phyloP scores from a whole-genome alignment of 2,797 vertebrate species.

The Anabacerthia variegaticeps region DNA sequence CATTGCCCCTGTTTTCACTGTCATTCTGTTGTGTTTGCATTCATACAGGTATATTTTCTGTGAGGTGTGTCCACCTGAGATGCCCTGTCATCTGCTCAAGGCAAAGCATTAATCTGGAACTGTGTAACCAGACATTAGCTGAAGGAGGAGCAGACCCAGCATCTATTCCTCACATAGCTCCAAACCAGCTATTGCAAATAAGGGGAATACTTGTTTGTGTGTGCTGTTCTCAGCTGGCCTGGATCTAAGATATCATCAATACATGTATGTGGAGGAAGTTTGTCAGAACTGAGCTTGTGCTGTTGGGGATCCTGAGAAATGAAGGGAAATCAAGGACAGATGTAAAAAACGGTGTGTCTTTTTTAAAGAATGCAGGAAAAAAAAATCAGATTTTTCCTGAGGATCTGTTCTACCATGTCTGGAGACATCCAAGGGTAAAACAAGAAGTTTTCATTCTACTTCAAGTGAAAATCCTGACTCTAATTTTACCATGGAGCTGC shows the following conservation, averaged over 20 bases:
- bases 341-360: background rate
- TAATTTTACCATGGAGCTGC: background rate
- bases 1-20: background rate
- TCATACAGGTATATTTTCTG: fast-evolving
- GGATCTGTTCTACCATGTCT: background rate
- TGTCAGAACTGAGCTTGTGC: background rate
- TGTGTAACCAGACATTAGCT: background rate
- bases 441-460: background rate
- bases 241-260: background rate
- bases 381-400: background rate
- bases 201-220: background rate
- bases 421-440: background rate
- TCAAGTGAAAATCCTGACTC: background rate
- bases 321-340: background rate
- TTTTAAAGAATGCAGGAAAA: background rate
- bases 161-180: background rate
- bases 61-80: background rate
- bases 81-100: background rate
- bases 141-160: background rate
- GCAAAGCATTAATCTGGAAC: background rate
- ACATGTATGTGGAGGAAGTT: fast-evolving
- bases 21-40: background rate
- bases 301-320: background rate
- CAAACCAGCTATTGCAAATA: background rate
- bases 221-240: background rate